A percentile compares a stretch with the other conserved stretches of the same genome.
Conservation (phyloP, 2,797 vertebrate genomes). For the Halcyon leucocephala region DNA sequence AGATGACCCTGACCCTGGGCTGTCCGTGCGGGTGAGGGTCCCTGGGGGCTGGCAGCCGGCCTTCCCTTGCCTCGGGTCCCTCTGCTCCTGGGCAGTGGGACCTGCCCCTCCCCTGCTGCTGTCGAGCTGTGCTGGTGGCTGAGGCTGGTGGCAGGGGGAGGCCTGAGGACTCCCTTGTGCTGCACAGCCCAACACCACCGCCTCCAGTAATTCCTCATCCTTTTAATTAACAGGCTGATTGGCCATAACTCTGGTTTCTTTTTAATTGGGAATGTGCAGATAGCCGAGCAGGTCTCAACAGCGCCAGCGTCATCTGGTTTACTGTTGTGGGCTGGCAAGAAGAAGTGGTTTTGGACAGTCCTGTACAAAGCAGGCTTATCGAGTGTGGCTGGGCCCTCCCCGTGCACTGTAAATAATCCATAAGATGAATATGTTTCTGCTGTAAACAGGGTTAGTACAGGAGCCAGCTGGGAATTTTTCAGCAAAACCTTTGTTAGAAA, state of each 20-base stretch:
- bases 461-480: not conserved
- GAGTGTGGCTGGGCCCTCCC: not conserved
- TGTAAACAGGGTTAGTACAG: not conserved
- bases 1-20: not conserved
- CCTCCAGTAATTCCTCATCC: not conserved
- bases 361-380: not conserved
- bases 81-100: not conserved
- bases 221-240: conserved; percentile 19
- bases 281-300: not conserved
- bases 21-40: not conserved
- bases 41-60: accelerated
- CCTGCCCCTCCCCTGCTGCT: not conserved
- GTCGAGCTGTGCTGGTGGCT: not conserved
- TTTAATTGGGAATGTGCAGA: not conserved
- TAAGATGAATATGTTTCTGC: not conserved
- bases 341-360: not conserved
- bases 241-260: not conserved
- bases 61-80: not conserved
- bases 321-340: not conserved
- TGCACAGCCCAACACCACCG: accelerated
- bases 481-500: not conserved
- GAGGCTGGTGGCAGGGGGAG: not conserved
- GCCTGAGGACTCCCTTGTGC: not conserved
- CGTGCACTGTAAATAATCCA: not conserved
- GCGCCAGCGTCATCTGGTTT: not conserved